A percentile compares a stretch with the other conserved stretches of the same genome.
Conservation (phyloP, 2,113 vertebrate genomes). For the Dasyprocta punctata region DNA sequence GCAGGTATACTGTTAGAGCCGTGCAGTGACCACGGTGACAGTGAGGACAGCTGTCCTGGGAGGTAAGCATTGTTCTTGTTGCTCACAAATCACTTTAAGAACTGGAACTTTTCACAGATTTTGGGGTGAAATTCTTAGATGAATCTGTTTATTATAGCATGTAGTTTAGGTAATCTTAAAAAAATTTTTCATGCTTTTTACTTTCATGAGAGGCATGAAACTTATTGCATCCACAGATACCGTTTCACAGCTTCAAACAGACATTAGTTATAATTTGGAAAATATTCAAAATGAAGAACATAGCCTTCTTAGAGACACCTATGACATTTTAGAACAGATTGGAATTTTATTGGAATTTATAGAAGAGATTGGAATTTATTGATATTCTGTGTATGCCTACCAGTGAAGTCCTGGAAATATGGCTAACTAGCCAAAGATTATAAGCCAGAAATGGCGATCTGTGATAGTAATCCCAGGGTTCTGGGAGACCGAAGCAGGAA, state of each 20-base stretch:
- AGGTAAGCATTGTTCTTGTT: conserved; percentile 86
- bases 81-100: neutral
- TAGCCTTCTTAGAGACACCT: neutral
- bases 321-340: conserved; percentile 14
- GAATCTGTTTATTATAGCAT: neutral
- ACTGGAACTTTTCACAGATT: neutral
- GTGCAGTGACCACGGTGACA: conserved; percentile 87
- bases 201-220: conserved; percentile 38
- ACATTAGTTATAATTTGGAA: conserved; percentile 43
- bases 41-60: conserved; percentile 91
- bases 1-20: conserved; percentile 87
- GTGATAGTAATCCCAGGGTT: neutral
- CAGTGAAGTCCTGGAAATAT: conserved; percentile 22
- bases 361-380: conserved; percentile 46
- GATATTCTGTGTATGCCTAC: neutral
- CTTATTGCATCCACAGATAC: conserved; percentile 17
- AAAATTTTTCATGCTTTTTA: neutral
- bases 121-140: conserved; percentile 7
- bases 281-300: neutral
- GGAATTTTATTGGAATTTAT: too few species aligned
- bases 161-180: conserved; percentile 35
- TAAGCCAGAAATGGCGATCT: neutral
- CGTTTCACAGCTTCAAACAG: neutral
- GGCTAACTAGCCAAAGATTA: conserved; percentile 17
- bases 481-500: neutral